Evolutionary conservation across 1,140 invertebrate species (phyloP), one percentile per base, ranked within the genome.

Genomic region (Homalodisca vitripennis): DNA sequence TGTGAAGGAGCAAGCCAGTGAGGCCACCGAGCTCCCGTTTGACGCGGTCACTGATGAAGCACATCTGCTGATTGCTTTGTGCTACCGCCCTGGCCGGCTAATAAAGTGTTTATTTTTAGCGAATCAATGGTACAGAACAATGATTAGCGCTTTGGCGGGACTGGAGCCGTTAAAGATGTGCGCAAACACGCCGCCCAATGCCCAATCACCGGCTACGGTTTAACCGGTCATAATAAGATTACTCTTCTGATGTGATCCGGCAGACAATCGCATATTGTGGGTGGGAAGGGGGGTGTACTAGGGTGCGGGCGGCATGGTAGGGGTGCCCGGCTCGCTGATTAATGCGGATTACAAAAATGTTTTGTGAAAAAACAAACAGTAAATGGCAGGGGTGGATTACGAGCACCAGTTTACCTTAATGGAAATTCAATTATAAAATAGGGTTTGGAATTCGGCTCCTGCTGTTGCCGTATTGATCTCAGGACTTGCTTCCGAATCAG

Each of bases 261-360:
- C 10, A 26, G 55, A 24, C 34, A 41, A 41, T 41, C 17, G 34
- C 34, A 6, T 17, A n/a, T n/a, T n/a, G n/a, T n/a, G n/a, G n/a
- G n/a, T n/a, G n/a, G n/a, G n/a, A n/a, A n/a, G n/a, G n/a, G n/a
- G n/a, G n/a, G n/a, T n/a, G n/a, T n/a, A n/a, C n/a, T n/a, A n/a
- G 6, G 34, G 34, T 17, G 34, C 6, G 34, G 17, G 17, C 6
- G 34, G 34, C 6, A 10, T 41, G 34, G 34, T 10, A 17, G 34
- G 34, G 34, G 34, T 41, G 34, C 6, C 34, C 17, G 17, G 10
- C 22, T 20, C 22, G 6, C 48, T 53, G 48, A 53, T 53, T 53
- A 53, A 53, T 53, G 48, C 48, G 55, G 55, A 60, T 60, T 60
- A 60, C 55, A 60, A 60, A 60, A 60, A 60, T 60, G 55, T 60